phyloP scores from a whole-genome alignment of 2,888 invertebrate species.

The Microchrysa polita region DNA sequence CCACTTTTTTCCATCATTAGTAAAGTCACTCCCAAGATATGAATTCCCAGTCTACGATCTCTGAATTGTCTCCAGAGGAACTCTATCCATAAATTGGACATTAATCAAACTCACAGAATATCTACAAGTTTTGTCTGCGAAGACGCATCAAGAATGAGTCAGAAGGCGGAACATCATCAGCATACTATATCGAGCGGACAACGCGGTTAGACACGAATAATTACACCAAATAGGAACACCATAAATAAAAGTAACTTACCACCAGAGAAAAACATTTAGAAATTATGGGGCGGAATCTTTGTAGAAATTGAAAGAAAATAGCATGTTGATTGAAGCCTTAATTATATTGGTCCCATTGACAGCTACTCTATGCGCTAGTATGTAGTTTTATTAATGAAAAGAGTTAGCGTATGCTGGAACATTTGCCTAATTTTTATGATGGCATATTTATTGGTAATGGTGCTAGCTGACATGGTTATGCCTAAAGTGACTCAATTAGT shows the following conservation, averaged over 20 bases:
- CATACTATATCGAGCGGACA: not conserved
- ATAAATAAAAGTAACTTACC: not conserved
- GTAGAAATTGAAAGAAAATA: not conserved
- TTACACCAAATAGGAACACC: not conserved
- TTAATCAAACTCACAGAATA: conserved; percentile 24
- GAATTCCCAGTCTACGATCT: not conserved
- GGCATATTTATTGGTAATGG: conserved; percentile 3
- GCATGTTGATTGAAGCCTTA: not conserved
- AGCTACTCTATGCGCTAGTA: no score
- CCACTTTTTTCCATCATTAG: conserved; percentile 10
- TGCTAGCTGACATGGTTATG: not conserved
- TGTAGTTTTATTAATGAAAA: conserved; percentile 11
- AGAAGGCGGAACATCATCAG: not conserved
- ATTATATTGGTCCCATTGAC: conserved; percentile 17
- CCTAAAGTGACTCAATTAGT: not conserved
- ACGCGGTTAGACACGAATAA: no score
- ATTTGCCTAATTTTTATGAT: not conserved
- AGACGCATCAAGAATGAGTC: not conserved
- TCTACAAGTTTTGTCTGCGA: not conserved
- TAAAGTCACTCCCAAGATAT: conserved; percentile 6
- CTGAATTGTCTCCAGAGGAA: not conserved
- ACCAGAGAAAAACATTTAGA: not conserved
- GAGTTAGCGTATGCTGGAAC: not conserved
- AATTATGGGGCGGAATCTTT: conserved; percentile 11
- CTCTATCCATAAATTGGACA: conserved; percentile 4